phyloP scores from a whole-genome alignment of 2,113 vertebrate genomes.

The Acanthochromis polyacanthus region DNA sequence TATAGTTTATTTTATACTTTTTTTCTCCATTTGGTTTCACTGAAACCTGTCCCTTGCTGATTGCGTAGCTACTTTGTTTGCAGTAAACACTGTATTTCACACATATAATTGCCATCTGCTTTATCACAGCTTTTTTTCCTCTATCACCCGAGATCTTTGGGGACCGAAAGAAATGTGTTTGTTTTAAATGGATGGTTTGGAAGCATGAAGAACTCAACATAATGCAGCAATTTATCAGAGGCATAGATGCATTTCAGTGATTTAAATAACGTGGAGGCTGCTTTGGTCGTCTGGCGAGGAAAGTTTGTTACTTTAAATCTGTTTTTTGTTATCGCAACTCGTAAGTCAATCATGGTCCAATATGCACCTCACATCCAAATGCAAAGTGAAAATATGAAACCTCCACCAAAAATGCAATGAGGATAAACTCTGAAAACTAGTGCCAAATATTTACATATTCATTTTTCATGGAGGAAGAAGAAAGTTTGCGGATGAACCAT shows the following conservation, averaged over 20 bases:
- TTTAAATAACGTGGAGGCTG: not conserved
- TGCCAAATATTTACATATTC: too few species aligned
- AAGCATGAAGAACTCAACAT: not conserved
- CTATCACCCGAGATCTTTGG: slow-evolving; percentile 11
- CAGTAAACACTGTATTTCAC: slow-evolving; percentile 44
- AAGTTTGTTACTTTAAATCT: too few species aligned
- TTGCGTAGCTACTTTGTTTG: slow-evolving; percentile 4
- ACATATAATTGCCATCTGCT: slow-evolving; percentile 53
- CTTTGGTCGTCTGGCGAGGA: too few species aligned
- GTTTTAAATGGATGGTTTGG: not conserved
- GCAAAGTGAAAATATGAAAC: too few species aligned
- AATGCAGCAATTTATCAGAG: not conserved
- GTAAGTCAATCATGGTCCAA: too few species aligned
- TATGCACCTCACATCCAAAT: too few species aligned
- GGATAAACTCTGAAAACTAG: too few species aligned
- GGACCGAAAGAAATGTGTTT: slow-evolving; percentile 6
- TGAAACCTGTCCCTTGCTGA: slow-evolving; percentile 25
- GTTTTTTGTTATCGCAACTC: too few species aligned
- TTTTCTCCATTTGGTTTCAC: slow-evolving; percentile 1
- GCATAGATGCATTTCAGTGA: not conserved
- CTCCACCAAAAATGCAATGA: too few species aligned
- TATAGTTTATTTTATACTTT: not conserved
- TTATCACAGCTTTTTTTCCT: slow-evolving; percentile 9
- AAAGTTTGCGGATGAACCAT: too few species aligned
- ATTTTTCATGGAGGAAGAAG: too few species aligned